Conservation (phyloP, 35 echinoderm and acorn worm species). For the Diadema setosum region DNA sequence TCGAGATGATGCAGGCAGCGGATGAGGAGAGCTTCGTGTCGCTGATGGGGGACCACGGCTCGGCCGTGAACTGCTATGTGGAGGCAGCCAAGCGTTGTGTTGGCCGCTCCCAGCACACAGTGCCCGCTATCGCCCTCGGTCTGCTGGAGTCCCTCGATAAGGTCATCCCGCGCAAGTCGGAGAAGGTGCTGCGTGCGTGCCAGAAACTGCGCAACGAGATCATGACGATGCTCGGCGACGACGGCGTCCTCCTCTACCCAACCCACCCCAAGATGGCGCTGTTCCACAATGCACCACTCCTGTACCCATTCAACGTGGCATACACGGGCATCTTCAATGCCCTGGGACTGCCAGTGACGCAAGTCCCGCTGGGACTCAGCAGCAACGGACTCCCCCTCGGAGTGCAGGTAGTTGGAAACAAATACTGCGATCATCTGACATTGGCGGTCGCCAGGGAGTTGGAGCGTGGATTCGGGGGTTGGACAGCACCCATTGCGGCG, state of each 20-base stretch:
- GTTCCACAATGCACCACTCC: slow-evolving; percentile 82
- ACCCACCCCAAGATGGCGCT: slow-evolving; percentile 96
- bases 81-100: slow-evolving; percentile 67
- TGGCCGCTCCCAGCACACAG: slow-evolving; percentile 75
- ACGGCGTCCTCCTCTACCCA: slow-evolving; percentile 87
- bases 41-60: slow-evolving; percentile 68
- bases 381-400: slow-evolving; percentile 76
- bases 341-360: slow-evolving; percentile 77
- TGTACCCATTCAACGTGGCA: slow-evolving; percentile 80
- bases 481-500: slow-evolving; percentile 59
- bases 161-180: slow-evolving; percentile 25
- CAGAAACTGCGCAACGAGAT: slow-evolving; percentile 70
- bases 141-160: slow-evolving; percentile 68
- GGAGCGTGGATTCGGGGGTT: slow-evolving; percentile 89
- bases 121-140: slow-evolving; percentile 75
- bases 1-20: slow-evolving; percentile 63
- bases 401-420: slow-evolving; percentile 79
- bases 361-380: slow-evolving; percentile 90
- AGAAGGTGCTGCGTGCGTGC: slow-evolving; percentile 22
- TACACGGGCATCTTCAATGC: slow-evolving; percentile 89
- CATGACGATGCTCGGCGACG: slow-evolving; percentile 57
- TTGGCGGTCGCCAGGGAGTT: slow-evolving; percentile 85
- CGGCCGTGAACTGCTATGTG: slow-evolving; percentile 27
- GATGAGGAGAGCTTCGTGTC: slow-evolving; percentile 57
- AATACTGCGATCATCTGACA: slow-evolving; percentile 77